These are phyloP conservation scores for Piprites chloris DNA, from an alignment of 2,113 vertebrate genomes.

Conservation along the genomic window DNA sequence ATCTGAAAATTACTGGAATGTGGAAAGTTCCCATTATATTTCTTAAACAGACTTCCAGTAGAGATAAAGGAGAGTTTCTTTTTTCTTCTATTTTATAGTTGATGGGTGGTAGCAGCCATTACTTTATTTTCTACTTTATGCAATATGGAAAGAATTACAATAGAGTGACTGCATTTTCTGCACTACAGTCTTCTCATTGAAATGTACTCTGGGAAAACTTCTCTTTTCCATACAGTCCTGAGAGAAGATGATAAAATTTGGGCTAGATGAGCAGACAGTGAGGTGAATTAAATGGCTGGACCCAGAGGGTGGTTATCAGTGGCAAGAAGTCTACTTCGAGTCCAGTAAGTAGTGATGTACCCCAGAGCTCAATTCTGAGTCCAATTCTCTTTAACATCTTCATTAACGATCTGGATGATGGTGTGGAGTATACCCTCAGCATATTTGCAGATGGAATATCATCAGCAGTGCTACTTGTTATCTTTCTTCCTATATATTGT, in stretches of 20 bases:
- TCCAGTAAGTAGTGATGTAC: not conserved
- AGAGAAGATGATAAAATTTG: not conserved
- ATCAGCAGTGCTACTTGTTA: not conserved
- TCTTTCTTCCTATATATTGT: not conserved
- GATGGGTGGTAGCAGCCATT: not conserved
- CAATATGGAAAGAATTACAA: not conserved
- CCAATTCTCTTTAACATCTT: not conserved
- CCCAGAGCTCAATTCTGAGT: not conserved
- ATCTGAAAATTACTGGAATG: not conserved
- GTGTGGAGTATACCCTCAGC: not conserved
- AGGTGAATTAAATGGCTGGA: not conserved
- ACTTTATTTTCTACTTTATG: not conserved
- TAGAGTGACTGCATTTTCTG: not conserved
- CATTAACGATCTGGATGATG: not conserved
- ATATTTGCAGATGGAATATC: not conserved
- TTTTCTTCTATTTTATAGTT: not conserved
- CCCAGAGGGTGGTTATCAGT: not conserved
- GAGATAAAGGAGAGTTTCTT: not conserved
- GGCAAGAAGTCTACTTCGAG: not conserved
- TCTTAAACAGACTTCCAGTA: not conserved
- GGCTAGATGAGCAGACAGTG: not conserved
- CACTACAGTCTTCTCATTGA: not conserved
- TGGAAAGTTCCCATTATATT: not conserved
- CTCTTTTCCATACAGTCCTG: not conserved
- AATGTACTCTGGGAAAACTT: not conserved